Conservation (phyloP, 1,140 invertebrate genomes). For the Eurosta solidaginis region DNA sequence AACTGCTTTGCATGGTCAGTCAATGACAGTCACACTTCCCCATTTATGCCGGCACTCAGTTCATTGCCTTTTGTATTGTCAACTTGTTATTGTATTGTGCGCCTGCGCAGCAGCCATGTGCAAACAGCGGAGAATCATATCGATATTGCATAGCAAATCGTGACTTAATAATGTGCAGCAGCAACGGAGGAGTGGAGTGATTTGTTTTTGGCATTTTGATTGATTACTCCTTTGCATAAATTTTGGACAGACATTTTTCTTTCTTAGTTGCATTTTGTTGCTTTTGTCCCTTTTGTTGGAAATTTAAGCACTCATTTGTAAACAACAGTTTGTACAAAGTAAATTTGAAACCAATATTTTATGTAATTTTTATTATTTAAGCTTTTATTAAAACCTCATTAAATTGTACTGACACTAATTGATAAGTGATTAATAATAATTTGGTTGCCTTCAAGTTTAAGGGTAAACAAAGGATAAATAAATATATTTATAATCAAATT, state of each 20-base stretch:
- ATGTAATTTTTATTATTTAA: background rate
- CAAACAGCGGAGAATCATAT: constrained; percentile 38
- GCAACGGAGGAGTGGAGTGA: constrained; percentile 41
- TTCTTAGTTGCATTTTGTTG: background rate
- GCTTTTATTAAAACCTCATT: background rate
- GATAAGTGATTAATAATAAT: constrained; percentile 1
- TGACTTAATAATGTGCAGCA: constrained; percentile 40
- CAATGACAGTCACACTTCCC: background rate
- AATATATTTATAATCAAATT: too few relatives aligned
- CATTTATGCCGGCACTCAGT: background rate
- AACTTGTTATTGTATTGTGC: background rate
- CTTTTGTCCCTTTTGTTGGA: background rate
- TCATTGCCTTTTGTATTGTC: background rate
- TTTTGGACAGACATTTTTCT: too few relatives aligned
- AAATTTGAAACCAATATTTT: background rate
- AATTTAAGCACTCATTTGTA: background rate
- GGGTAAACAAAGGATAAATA: too few relatives aligned
- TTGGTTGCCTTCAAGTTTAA: too few relatives aligned
- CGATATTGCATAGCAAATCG: constrained; percentile 56
- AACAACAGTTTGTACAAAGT: background rate
- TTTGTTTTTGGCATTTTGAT: constrained; percentile 59
- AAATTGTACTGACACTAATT: constrained; percentile 19
- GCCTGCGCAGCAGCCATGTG: background rate
- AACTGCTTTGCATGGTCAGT: background rate
- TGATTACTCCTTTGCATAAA: constrained; percentile 47